Conservation (phyloP, 1,140 invertebrate genomes). For the Drusus annulatus region DNA sequence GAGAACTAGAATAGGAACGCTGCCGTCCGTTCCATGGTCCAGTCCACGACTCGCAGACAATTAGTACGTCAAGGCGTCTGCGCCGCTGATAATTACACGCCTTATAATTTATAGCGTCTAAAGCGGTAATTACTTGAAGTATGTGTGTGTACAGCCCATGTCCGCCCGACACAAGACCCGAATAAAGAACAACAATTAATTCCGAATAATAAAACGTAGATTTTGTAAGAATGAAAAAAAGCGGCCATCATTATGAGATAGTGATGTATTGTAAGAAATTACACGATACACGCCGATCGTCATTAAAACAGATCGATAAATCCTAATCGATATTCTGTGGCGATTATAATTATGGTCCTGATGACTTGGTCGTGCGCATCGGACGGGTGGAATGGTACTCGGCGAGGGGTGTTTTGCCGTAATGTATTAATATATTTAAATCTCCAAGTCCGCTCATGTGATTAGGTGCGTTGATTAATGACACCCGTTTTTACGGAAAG, state of each 20-base stretch:
- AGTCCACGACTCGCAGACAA: slow-evolving; percentile 38
- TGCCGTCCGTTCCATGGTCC: not conserved
- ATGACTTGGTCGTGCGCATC: slow-evolving; percentile 35
- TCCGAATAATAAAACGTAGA: slow-evolving; percentile 36
- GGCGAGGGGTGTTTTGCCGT: not conserved
- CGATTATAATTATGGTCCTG: slow-evolving; percentile 37
- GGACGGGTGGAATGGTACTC: not conserved
- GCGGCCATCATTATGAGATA: slow-evolving; percentile 48
- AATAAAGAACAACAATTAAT: slow-evolving; percentile 44
- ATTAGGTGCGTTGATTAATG: slow-evolving; percentile 42
- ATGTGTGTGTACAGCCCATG: slow-evolving; percentile 39
- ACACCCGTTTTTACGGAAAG: slow-evolving; percentile 43
- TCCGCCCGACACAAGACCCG: slow-evolving; percentile 30
- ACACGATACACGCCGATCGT: slow-evolving; percentile 52
- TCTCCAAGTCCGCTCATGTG: slow-evolving; percentile 36
- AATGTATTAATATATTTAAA: slow-evolving; percentile 44
- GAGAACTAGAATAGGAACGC: not conserved
- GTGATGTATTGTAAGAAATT: slow-evolving; percentile 59
- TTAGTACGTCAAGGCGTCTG: slow-evolving; percentile 60
- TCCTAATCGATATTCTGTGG: slow-evolving; percentile 41
- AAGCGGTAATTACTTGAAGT: slow-evolving; percentile 54
- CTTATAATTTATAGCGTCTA: slow-evolving; percentile 58
- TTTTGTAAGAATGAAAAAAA: slow-evolving; percentile 45
- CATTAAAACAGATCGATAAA: slow-evolving; percentile 46
- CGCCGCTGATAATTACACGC: slow-evolving; percentile 58